Conservation (phyloP, 2,888 invertebrate genomes). For the Deilephila elpenor region DNA sequence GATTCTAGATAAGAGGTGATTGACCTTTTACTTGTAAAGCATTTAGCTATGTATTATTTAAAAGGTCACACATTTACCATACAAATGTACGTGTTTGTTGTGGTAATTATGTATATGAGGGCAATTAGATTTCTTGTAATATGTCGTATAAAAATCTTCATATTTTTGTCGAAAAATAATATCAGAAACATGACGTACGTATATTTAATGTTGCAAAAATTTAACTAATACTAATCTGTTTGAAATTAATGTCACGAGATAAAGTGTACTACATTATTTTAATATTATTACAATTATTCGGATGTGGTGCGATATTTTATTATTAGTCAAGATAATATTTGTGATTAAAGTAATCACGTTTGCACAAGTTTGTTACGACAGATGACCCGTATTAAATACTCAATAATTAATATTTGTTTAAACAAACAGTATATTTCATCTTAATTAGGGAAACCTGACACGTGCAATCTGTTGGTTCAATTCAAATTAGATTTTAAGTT, state of each 20-base stretch:
- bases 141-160: neutral
- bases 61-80: neutral
- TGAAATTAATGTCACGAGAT: conserved; percentile 19
- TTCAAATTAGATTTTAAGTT: too few species aligned
- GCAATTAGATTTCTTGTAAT: neutral
- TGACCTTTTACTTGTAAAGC: neutral
- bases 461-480: neutral
- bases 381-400: conserved; percentile 3
- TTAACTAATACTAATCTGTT: neutral
- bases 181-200: neutral
- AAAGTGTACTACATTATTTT: conserved; percentile 10
- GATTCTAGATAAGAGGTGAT: conserved; percentile 4
- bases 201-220: neutral
- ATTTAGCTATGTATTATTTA: neutral
- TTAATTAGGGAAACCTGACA: neutral
- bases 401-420: neutral
- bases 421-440: neutral
- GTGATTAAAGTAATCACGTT: neutral
- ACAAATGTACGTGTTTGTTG: neutral
- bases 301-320: conserved; percentile 7
- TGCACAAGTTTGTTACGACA: neutral
- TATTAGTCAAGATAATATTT: neutral
- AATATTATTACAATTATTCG: neutral
- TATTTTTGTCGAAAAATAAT: neutral
- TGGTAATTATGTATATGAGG: neutral